These are phyloP conservation scores for Epinephelus moara DNA, from an alignment of 2,113 vertebrate genomes.

Conservation along the genomic window DNA sequence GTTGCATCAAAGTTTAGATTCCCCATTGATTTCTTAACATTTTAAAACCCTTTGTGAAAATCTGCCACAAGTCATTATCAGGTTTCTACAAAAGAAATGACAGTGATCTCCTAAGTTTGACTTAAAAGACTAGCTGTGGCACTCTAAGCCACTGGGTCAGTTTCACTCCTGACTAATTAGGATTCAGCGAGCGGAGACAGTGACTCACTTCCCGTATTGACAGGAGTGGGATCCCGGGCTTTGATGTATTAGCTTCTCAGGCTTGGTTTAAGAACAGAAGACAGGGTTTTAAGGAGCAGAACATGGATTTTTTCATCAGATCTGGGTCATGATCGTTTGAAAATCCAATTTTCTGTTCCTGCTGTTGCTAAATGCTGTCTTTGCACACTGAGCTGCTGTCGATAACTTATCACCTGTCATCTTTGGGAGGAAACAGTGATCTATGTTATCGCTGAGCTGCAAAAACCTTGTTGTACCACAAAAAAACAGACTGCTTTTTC, in stretches of 20 bases:
- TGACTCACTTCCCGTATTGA: slow-evolving; percentile 36
- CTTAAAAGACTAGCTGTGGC: slow-evolving; percentile 2
- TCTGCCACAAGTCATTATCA: slow-evolving; percentile 15
- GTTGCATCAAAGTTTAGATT: not conserved
- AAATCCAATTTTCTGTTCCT: slow-evolving; percentile 40
- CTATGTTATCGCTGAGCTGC: slow-evolving; percentile 26
- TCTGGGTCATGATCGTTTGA: slow-evolving; percentile 1
- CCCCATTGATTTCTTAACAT: not conserved
- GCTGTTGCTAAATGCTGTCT: slow-evolving; percentile 14
- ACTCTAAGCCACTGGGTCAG: slow-evolving; percentile 19
- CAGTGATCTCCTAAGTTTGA: not conserved
- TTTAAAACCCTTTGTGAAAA: not conserved
- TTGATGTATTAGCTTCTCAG: slow-evolving; percentile 34
- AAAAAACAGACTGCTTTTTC: not conserved
- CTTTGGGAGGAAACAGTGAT: not conserved
- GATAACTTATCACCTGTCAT: not conserved
- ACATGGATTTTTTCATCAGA: slow-evolving; percentile 35
- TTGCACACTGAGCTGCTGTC: slow-evolving; percentile 51
- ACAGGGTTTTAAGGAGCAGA: slow-evolving; percentile 34
- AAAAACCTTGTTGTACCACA: slow-evolving; percentile 13
- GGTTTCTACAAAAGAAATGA: slow-evolving; percentile 10
- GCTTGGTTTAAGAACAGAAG: slow-evolving; percentile 21
- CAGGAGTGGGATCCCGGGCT: slow-evolving; percentile 28
- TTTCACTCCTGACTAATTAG: slow-evolving; percentile 43
- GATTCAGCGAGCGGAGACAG: slow-evolving; percentile 9